Evolutionary conservation across 37 sponge, comb jelly and placozoan species (phyloP).

Genomic region (Corticium candelabrum): DNA sequence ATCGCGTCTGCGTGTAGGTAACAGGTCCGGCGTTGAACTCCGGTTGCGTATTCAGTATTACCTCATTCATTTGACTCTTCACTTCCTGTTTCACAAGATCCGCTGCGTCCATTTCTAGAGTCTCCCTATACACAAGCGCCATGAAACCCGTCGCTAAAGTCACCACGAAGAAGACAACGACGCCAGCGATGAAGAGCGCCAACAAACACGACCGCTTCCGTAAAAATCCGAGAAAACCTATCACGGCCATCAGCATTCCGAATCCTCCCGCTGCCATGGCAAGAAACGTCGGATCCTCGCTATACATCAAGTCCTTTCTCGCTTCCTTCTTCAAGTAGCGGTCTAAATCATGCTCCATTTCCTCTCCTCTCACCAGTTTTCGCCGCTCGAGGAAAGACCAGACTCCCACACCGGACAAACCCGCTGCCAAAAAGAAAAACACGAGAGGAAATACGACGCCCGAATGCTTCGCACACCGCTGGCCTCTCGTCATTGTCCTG

Average conservation of each 20-base stretch:
- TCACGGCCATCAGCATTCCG: not conserved
- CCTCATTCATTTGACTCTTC: not conserved
- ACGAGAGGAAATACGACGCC: too few species aligned
- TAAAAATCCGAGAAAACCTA: not conserved
- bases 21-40: too few species aligned
- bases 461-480: too few species aligned
- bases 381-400: not conserved
- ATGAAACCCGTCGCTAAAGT: not conserved
- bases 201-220: not conserved
- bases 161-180: not conserved
- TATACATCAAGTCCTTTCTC: not conserved
- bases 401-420: not conserved
- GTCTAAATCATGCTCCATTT: too few species aligned
- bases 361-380: not conserved
- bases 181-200: not conserved
- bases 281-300: not conserved
- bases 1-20: not conserved
- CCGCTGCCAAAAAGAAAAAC: too few species aligned
- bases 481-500: too few species aligned
- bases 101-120: not conserved
- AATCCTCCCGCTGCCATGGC: not conserved
- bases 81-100: not conserved
- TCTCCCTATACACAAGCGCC: not conserved
- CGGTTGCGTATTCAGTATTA: too few species aligned
- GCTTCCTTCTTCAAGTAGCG: not conserved